Evolutionary conservation across 2,888 invertebrate species (phyloP).

Genomic region (Nasonia oneida): DNA sequence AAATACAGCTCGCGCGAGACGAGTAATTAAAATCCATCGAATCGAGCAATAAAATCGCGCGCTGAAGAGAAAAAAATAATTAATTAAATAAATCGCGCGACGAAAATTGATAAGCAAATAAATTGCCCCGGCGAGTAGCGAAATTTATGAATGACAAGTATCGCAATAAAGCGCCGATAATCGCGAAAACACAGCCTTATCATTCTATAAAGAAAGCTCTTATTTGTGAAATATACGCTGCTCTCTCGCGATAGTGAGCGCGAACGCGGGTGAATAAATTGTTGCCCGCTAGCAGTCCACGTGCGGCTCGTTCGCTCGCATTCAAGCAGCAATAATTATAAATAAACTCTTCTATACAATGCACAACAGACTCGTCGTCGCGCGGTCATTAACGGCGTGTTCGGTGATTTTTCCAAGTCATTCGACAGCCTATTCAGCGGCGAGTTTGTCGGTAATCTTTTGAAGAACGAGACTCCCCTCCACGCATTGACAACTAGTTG

Average conservation of each 20-base stretch:
- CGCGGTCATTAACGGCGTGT: conserved; percentile 45
- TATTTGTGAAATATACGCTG: conserved; percentile 51
- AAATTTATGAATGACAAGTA: conserved; percentile 57
- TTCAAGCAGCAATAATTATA: conserved; percentile 9
- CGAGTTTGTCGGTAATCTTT: conserved; percentile 52
- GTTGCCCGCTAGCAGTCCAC: conserved; percentile 4
- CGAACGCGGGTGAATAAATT: conserved; percentile 40
- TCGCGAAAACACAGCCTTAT: conserved; percentile 51
- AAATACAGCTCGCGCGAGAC: neutral
- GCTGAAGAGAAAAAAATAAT: conserved; percentile 35
- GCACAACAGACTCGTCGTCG: neutral
- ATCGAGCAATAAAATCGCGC: neutral
- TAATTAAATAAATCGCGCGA: conserved; percentile 51
- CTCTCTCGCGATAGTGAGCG: conserved; percentile 12
- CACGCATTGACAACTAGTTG: neutral
- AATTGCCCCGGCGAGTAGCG: conserved; percentile 37
- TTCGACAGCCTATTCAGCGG: conserved; percentile 53
- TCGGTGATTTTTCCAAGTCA: conserved; percentile 46
- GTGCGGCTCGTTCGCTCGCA: neutral
- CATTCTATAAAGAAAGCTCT: conserved; percentile 50
- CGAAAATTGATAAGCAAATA: conserved; percentile 57
- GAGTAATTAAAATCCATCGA: conserved; percentile 32
- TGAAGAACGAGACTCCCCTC: conserved; percentile 12
- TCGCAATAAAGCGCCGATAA: conserved; percentile 49
- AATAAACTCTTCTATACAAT: conserved; percentile 20